Base-by-base conservation (phyloP, 2,113 vertebrate species). In the Corynorhinus townsendii region DNA sequence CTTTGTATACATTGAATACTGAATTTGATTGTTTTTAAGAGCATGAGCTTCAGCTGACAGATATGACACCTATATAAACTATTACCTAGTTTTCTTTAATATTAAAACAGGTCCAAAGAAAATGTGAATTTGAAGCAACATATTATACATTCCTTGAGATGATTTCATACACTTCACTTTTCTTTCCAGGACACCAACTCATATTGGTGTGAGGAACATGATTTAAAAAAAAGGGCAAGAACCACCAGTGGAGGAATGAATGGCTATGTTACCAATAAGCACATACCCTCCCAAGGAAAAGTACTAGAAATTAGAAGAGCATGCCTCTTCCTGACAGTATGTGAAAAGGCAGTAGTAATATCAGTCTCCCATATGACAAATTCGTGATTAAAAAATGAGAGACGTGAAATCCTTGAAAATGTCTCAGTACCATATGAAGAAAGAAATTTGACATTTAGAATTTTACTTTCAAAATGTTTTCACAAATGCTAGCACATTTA, bases 361-460 rank as follows among this genome's bases (percentile, higher is more conserved):
- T 17, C 26, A 73, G 35, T 30, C 43, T 14, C 19, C 28, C 26
- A 6, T 43, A 15, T 59, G 49, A 66, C 16, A 43, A 33, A 92
- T 54, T 66, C 12, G 26, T 73, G 71, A 64, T 77, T 73, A 62
- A 88, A 92, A 83, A 69, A 59, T 87, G 64, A 66, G 15, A 86
- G 6, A 86, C 30, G 1, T 0, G 1, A 69, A 68, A 47, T 64
- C 7, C 20, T 88, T 66, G 15, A 89, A 68, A 91, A 84, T 40
- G 26, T 79, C 64, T 54, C 79, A 69, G 19, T 47, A 72, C 24
- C 30, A 73, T 10, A 85, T 35, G 45, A 85, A 79, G 73, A 35
- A 80, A 90, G 38, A 26, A 45, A 52, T 54, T 66, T 79, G 52
- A 64, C 43, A 24, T 73, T 89, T 45, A 45, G 64, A 72, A n/a